phyloP scores from a whole-genome alignment of 2,888 invertebrate genomes.

The Kuschelorhynchus macadamiae region DNA sequence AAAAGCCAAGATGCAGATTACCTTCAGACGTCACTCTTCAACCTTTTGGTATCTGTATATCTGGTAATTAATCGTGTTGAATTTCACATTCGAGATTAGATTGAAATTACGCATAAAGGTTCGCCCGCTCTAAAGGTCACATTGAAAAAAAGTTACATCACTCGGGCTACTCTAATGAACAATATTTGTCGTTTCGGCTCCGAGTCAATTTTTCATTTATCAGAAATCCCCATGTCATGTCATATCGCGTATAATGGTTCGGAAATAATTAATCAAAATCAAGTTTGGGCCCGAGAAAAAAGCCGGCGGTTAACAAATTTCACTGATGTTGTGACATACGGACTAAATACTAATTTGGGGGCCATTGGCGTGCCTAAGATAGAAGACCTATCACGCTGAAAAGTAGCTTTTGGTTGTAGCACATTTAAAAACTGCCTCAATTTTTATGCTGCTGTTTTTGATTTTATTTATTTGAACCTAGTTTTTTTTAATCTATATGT shows the following conservation, averaged over 20 bases:
- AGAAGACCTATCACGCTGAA: no score
- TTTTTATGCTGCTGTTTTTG: no score
- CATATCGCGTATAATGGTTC: slow-evolving; percentile 17
- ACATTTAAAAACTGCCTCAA: no score
- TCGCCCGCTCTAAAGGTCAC: slow-evolving; percentile 15
- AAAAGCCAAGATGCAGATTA: slow-evolving; percentile 6
- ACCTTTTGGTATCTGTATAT: slow-evolving; percentile 18
- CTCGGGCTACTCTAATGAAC: slow-evolving; percentile 4
- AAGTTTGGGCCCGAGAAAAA: slow-evolving; percentile 23
- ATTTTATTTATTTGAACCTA: no score
- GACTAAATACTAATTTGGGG: slow-evolving; percentile 26
- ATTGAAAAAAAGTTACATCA: slow-evolving; percentile 3
- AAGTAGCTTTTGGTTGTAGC: no score
- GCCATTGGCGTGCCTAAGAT: slow-evolving; percentile 16
- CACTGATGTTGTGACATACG: slow-evolving; percentile 41
- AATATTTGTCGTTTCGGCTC: slow-evolving; percentile 7
- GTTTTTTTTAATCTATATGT: no score
- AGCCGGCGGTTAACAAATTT: slow-evolving; percentile 33
- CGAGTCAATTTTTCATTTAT: slow-evolving; percentile 28
- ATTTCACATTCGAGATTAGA: slow-evolving; percentile 13
- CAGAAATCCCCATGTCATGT: slow-evolving; percentile 23
- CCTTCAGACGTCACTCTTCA: slow-evolving; percentile 7
- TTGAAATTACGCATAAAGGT: neutral
- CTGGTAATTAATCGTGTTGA: slow-evolving; percentile 14
- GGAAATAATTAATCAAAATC: slow-evolving; percentile 39